phyloP scores from a whole-genome alignment of 2,797 vertebrate genomes.

The Chaetodon trifasciatus region DNA sequence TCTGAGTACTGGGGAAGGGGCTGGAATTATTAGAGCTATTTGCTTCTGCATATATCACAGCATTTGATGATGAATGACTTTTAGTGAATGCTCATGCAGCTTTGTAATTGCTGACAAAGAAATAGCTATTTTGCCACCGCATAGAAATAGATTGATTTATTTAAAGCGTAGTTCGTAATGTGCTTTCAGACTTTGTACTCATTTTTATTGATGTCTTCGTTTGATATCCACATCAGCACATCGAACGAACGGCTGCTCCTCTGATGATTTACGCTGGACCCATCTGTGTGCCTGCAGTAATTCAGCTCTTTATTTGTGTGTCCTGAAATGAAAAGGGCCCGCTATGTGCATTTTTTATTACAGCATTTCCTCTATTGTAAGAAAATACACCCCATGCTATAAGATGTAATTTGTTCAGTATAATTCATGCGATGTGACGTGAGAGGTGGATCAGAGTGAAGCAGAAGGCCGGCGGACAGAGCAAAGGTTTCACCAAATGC shows the following conservation, averaged over 20 bases:
- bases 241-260: conserved; percentile 63
- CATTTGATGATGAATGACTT: conserved; percentile 75
- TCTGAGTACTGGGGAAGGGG: conserved; percentile 45
- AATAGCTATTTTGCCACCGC: conserved; percentile 51
- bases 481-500: neutral
- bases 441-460: conserved; percentile 19
- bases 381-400: conserved; percentile 37
- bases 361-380: conserved; percentile 35
- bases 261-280: conserved; percentile 67
- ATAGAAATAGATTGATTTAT: conserved; percentile 76
- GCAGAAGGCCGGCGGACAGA: conserved; percentile 24
- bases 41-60: conserved; percentile 66
- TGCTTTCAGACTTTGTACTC: conserved; percentile 63
- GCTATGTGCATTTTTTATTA: conserved; percentile 36
- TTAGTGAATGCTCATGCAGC: conserved; percentile 41
- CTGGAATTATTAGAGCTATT: conserved; percentile 69
- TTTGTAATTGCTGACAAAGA: conserved; percentile 63
- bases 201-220: conserved; percentile 80
- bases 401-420: conserved; percentile 39
- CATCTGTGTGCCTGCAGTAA: conserved; percentile 59
- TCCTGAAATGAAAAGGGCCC: conserved; percentile 44
- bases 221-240: conserved; percentile 77
- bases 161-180: conserved; percentile 65
- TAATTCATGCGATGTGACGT: conserved; percentile 55
- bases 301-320: conserved; percentile 52